A percentile compares a stretch with the other conserved stretches of the same genome.
Evolutionary conservation across 2,888 invertebrate species (phyloP).

Genomic region (Troglohyphantes excavatus): DNA sequence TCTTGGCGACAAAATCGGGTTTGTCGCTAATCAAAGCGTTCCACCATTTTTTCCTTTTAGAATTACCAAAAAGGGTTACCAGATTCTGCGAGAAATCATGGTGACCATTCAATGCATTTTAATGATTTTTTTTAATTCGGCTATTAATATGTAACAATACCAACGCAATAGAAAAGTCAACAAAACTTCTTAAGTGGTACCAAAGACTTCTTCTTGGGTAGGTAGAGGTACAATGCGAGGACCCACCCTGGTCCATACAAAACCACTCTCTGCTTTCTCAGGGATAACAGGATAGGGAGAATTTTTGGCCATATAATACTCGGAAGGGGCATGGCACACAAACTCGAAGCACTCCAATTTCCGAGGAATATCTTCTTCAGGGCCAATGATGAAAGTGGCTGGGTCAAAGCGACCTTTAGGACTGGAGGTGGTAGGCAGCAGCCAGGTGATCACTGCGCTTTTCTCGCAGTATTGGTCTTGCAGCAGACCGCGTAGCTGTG

Average conservation of each 20-base stretch:
- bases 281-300: conserved; percentile 71
- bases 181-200: conserved; percentile 39
- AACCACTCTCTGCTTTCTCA: conserved; percentile 69
- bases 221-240: conserved; percentile 71
- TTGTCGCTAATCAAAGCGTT: too few relatives aligned
- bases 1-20: too few relatives aligned
- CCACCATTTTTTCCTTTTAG: too few relatives aligned
- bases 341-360: conserved; percentile 94
- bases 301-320: conserved; percentile 86
- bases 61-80: too few relatives aligned
- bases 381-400: conserved; percentile 93
- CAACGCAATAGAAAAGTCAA: too few relatives aligned
- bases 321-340: conserved; percentile 95
- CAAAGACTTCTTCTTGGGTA: conserved; percentile 76
- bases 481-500: conserved; percentile 93
- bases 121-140: too few relatives aligned
- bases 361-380: conserved; percentile 94
- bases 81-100: too few relatives aligned
- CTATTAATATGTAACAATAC: too few relatives aligned
- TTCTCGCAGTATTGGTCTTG: conserved; percentile 96
- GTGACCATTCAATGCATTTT: too few relatives aligned
- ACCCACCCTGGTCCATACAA: conserved; percentile 78
- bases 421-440: conserved; percentile 91
- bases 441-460: conserved; percentile 95
- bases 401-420: conserved; percentile 92